phyloP scores from a whole-genome alignment of 2,797 vertebrate species.

The Mormyrus hasselquistii region DNA sequence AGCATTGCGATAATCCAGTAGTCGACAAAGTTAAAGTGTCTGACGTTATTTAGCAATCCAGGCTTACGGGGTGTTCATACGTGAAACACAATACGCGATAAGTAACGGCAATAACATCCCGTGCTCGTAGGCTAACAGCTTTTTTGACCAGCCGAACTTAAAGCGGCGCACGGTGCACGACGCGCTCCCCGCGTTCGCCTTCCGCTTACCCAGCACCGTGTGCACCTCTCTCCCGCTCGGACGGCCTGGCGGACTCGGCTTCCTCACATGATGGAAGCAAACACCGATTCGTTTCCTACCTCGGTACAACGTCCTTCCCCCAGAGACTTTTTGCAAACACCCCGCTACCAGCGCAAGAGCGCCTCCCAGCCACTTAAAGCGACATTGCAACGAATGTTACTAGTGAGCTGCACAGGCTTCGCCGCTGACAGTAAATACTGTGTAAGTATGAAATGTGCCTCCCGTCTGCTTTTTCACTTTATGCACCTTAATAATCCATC shows the following conservation, averaged over 20 bases:
- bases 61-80: not conserved
- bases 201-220: not conserved
- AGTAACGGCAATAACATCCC: not conserved
- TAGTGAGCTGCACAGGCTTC: not conserved
- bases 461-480: not conserved
- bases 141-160: not conserved
- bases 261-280: not conserved
- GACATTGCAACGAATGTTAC: not conserved
- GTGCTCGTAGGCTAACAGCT: not conserved
- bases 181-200: not conserved
- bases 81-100: not conserved
- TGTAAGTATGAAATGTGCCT: not conserved
- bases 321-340: not conserved
- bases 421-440: not conserved
- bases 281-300: not conserved
- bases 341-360: not conserved
- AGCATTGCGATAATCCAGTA: not conserved
- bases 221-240: not conserved
- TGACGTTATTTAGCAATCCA: not conserved
- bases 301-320: not conserved
- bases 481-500: not conserved
- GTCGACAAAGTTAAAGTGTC: not conserved
- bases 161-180: too few species aligned
- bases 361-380: not conserved
- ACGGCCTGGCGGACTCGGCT: not conserved